Base-by-base conservation (phyloP, 1,140 invertebrate species). In the Potamilus streckersoni region DNA sequence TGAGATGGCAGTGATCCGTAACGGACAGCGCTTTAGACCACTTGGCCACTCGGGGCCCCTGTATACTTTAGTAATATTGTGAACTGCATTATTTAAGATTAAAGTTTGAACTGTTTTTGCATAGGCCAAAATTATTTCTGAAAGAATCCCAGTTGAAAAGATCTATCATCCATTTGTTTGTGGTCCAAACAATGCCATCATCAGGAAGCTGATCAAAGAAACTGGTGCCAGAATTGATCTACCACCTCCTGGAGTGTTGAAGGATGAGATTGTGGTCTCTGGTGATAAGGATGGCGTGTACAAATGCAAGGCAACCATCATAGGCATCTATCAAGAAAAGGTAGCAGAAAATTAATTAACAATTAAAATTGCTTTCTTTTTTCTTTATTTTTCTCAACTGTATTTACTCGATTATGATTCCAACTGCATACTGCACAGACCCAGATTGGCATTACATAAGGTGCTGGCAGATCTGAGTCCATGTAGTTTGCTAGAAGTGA, bases 231-330 rank as follows among this genome's bases (percentile, higher is more conserved):
- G 95, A 79, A 96, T 99, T 82, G 96, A 98, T 89, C 95, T 99
- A 71, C 97, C 98, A 19, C 97, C 97, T n/a, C 92, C 94, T 12
- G 94, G 94, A 27, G 94, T 96, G 0, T 93, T 94, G 87, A 97
- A 96, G 85, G 96, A 99, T 89, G 97, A 98, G 87, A 97, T 99
- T 74, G 94, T 95, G 11, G 95, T 99, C 83, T 95, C 96, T 59
- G 98, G 98, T 16, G 98, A 99, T 86, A 98, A 97, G 84, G 97
- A 98, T 82, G 96, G 96, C 57, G 97, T 99, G 11, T 91, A 94
- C 49, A 91, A 93, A 61, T 97, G 96, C 62, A 96, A 96, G 86
- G 93, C 94, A 12, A 93, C 93, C 79, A 96, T 99, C 80, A 93
- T 95, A 84, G 92, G 92, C 67, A 97, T 98, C 82, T 95, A 95